Percentiles rank a stretch among this genome's conserved stretches.
phyloP scores from a whole-genome alignment of 1,140 invertebrate species.

The Metaphire vulgaris region DNA sequence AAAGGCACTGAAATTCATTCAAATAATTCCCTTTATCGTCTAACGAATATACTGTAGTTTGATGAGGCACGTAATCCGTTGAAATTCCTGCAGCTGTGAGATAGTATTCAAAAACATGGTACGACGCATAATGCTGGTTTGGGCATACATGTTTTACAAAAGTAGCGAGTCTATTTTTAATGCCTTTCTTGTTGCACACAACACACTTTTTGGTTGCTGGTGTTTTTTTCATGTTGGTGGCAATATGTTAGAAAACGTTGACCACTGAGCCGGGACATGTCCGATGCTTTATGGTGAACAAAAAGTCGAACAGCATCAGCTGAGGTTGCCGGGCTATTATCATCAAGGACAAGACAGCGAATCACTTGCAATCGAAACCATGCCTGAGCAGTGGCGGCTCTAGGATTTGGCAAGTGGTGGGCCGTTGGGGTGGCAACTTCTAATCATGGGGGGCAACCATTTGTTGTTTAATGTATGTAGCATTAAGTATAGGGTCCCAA shows the following conservation, averaged over 20 bases:
- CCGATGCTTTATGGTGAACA: not conserved
- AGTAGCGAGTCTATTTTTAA: not conserved
- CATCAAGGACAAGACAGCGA: not conserved
- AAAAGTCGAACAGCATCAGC: not conserved
- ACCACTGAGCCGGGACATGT: not conserved
- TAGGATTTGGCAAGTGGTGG: too few species aligned
- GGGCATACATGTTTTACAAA: not conserved
- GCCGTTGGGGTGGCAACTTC: too few species aligned
- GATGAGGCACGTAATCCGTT: too few species aligned
- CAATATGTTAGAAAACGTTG: not conserved
- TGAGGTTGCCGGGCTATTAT: not conserved
- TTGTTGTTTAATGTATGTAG: too few species aligned
- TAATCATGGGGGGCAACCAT: too few species aligned
- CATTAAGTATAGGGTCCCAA: too few species aligned
- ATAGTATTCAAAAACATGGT: not conserved
- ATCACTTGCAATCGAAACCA: not conserved
- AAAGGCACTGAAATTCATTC: too few species aligned
- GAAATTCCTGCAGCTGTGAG: not conserved
- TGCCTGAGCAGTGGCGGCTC: too few species aligned
- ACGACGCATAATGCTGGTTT: not conserved
- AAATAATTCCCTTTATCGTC: too few species aligned
- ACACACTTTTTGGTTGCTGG: not conserved
- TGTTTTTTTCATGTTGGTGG: not conserved
- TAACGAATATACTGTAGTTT: too few species aligned
- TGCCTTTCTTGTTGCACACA: slow-evolving; percentile 2